phyloP scores from a whole-genome alignment of 2,797 vertebrate species.

The Leucoraja ocellata region DNA sequence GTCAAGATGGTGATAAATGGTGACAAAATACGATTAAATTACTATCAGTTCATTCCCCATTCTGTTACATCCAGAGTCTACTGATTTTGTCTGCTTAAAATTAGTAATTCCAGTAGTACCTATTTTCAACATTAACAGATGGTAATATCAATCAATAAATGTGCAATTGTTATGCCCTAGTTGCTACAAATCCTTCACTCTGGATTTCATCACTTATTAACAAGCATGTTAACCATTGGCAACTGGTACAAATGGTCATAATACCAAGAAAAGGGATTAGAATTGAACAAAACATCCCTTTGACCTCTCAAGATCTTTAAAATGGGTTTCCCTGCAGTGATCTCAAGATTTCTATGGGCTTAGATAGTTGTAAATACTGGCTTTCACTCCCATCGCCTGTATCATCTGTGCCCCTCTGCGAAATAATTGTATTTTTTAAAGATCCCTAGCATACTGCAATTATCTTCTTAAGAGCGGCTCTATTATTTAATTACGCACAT shows the following conservation, averaged over 20 bases:
- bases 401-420: neutral
- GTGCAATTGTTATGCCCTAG: neutral
- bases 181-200: neutral
- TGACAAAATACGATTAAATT: neutral
- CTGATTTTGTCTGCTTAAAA: neutral
- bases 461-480: neutral
- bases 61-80: neutral
- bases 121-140: neutral
- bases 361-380: neutral
- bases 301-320: constrained; percentile 1
- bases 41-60: neutral
- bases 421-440: constrained; percentile 8
- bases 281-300: neutral
- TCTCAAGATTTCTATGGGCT: neutral
- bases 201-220: constrained; percentile 9
- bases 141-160: constrained; percentile 13
- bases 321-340: neutral
- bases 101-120: neutral
- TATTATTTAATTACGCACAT: neutral
- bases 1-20: neutral
- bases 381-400: neutral
- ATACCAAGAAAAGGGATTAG: neutral
- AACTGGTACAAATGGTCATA: neutral
- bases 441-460: neutral
- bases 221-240: neutral